Conservation (phyloP, 2,797 vertebrate species). For the Phrynocephalus vlangalii region DNA sequence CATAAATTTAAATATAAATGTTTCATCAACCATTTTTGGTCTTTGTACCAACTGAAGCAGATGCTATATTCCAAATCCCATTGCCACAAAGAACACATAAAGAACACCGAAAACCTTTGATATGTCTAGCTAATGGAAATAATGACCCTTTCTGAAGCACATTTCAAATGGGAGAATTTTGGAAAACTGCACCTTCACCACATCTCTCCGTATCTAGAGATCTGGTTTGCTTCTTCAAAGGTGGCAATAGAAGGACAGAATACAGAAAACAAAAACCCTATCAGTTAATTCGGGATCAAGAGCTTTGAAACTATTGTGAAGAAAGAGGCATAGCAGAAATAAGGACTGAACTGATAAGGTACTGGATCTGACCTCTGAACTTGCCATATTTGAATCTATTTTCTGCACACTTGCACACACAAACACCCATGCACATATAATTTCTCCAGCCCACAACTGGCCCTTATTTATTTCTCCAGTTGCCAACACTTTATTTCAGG, state of each 20-base stretch:
- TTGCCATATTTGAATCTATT: background rate
- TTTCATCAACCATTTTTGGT: background rate
- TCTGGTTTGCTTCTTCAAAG: background rate
- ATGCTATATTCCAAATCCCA: background rate
- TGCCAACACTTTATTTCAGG: background rate
- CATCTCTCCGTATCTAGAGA: background rate
- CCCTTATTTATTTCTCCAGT: too few relatives aligned
- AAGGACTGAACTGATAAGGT: background rate
- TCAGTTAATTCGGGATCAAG: background rate
- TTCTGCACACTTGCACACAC: too few relatives aligned
- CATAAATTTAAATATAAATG: background rate
- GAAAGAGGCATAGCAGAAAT: background rate
- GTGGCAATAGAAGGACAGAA: background rate
- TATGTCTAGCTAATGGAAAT: accelerated
- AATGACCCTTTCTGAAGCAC: accelerated
- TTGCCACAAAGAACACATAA: accelerated
- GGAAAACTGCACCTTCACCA: background rate
- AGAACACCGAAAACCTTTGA: background rate
- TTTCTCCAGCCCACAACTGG: too few relatives aligned
- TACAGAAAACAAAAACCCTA: background rate
- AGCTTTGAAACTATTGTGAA: background rate
- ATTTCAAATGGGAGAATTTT: background rate
- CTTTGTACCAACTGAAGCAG: accelerated
- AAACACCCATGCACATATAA: background rate
- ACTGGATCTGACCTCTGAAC: background rate